Conservation (phyloP, 2,113 vertebrate genomes). For the Naja naja region DNA sequence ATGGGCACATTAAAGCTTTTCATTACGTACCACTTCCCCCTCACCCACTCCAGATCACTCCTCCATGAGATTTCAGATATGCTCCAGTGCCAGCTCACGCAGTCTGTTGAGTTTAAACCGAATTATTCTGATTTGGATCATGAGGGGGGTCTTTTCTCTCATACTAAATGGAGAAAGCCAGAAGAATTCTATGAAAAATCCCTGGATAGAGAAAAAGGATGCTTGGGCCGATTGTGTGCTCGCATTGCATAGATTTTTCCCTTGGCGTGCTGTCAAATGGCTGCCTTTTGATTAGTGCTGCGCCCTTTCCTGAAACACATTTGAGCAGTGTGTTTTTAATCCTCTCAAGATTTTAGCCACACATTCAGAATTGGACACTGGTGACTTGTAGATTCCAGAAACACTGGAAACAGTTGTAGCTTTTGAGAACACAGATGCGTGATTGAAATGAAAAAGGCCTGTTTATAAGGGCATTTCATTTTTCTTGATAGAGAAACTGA, state of each 20-base stretch:
- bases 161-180: background rate
- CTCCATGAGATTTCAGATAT: background rate
- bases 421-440: background rate
- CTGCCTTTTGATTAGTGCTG: background rate
- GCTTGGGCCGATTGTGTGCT: background rate
- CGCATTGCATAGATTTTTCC: background rate
- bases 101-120: background rate
- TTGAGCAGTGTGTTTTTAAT: background rate
- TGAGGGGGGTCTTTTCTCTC: background rate
- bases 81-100: background rate
- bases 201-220: background rate
- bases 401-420: background rate
- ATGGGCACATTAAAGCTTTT: background rate
- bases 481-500: background rate
- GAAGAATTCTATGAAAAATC: background rate
- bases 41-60: background rate
- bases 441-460: background rate
- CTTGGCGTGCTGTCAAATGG: background rate
- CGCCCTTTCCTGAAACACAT: background rate
- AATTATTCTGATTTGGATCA: background rate
- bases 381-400: conserved; percentile 1
- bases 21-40: background rate
- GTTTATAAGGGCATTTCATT: background rate
- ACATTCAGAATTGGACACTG: background rate
- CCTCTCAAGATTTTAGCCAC: background rate